Conservation (phyloP, 2,888 invertebrate species). For the Eupithecia subfuscata region DNA sequence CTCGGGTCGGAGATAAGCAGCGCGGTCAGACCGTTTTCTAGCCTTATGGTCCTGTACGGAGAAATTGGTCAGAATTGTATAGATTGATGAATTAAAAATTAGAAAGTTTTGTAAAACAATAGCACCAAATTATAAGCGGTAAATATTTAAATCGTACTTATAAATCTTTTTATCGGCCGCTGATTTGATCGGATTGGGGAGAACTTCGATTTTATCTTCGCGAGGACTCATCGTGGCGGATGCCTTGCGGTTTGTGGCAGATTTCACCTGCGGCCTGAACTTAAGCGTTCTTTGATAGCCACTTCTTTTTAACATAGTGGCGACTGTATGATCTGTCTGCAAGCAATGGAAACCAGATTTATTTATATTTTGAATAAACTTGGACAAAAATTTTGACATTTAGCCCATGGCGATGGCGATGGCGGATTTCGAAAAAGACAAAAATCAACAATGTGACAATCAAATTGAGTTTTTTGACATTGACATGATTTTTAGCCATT, state of each 20-base stretch:
- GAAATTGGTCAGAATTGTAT: background rate
- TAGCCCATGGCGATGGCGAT: conserved; percentile 51
- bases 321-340: conserved; percentile 55
- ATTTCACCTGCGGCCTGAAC: conserved; percentile 74
- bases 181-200: conserved; percentile 87
- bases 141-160: conserved; percentile 78
- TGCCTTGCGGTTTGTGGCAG: conserved; percentile 58
- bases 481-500: background rate
- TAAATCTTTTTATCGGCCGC: conserved; percentile 91
- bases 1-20: conserved; percentile 88
- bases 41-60: conserved; percentile 55
- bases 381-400: conserved; percentile 80
- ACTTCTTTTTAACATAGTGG: conserved; percentile 74
- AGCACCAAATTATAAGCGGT: background rate
- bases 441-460: background rate
- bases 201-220: conserved; percentile 74
- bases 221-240: conserved; percentile 54
- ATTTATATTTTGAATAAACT: conserved; percentile 79
- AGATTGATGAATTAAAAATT: background rate
- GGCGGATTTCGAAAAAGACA: background rate
- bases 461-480: background rate
- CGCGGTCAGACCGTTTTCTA: conserved; percentile 89
- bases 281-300: conserved; percentile 68
- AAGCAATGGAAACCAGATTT: conserved; percentile 59
- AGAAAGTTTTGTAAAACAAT: background rate